Conservation (phyloP, 2,113 vertebrate species). For the Opisthocomus hoazin region DNA sequence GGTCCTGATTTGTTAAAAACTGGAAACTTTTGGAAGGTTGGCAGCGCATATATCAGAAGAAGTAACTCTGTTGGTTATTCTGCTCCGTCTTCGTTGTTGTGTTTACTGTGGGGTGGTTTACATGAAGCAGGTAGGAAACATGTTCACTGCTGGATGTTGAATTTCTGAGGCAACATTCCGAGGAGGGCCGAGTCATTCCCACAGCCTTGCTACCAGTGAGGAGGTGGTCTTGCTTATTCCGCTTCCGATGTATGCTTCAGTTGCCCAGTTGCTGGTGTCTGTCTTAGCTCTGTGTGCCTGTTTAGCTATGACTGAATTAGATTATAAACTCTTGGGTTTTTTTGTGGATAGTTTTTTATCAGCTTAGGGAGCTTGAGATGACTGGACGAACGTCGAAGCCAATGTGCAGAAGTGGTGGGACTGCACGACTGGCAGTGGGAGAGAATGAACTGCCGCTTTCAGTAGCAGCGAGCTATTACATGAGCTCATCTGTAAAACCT, state of each 20-base stretch:
- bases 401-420: not conserved
- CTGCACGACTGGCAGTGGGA: not conserved
- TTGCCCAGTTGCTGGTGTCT: not conserved
- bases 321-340: not conserved
- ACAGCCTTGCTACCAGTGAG: not conserved
- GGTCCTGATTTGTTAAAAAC: not conserved
- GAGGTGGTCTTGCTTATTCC: not conserved
- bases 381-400: not conserved
- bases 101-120: not conserved
- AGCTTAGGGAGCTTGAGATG: not conserved
- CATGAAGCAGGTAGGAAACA: not conserved
- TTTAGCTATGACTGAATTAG: not conserved
- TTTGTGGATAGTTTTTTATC: not conserved
- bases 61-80: not conserved
- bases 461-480: not conserved
- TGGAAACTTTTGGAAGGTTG: not conserved
- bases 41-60: not conserved
- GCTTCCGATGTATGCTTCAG: rapidly evolving
- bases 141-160: not conserved
- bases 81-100: not conserved
- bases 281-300: not conserved
- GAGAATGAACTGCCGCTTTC: not conserved
- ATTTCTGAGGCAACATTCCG: not conserved
- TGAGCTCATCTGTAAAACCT: not conserved
- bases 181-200: not conserved